Evolutionary conservation across 2,888 invertebrate species (phyloP).

Genomic region (Mystacides longicornis): DNA sequence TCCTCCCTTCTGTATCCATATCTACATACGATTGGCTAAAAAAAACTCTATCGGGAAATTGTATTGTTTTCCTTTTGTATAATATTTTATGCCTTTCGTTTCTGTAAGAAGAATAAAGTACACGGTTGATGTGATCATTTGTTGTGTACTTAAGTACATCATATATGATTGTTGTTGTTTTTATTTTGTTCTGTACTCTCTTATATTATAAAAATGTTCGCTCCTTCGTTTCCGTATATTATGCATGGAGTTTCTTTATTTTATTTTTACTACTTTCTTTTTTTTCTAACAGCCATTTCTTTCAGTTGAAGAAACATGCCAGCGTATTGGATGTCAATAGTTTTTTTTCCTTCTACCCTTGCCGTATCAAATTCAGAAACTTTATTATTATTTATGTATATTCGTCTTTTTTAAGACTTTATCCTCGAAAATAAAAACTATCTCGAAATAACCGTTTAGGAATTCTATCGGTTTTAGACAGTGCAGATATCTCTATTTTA

Average conservation of each 20-base stretch:
- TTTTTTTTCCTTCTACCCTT: no score
- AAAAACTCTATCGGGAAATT: neutral
- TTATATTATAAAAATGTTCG: no score
- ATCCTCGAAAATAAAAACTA: no score
- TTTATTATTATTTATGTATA: no score
- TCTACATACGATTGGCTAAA: neutral
- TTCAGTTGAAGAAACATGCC: neutral
- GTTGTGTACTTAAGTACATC: neutral
- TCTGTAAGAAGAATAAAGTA: neutral
- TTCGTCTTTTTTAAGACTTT: no score
- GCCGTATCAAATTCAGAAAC: no score
- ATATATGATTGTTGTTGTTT: neutral
- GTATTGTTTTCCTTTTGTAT: neutral
- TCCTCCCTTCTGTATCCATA: neutral
- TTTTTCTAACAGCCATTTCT: neutral
- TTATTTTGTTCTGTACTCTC: neutral
- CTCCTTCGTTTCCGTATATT: neutral
- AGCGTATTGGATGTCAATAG: no score
- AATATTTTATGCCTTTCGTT: neutral
- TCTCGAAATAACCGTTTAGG: no score
- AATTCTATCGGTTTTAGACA: no score
- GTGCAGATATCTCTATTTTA: no score
- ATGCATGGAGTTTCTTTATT: neutral
- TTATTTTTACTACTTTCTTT: neutral
- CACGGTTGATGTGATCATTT: neutral